Evolutionary conservation across 2,888 invertebrate species (phyloP).

Genomic region (Aromia moschata): DNA sequence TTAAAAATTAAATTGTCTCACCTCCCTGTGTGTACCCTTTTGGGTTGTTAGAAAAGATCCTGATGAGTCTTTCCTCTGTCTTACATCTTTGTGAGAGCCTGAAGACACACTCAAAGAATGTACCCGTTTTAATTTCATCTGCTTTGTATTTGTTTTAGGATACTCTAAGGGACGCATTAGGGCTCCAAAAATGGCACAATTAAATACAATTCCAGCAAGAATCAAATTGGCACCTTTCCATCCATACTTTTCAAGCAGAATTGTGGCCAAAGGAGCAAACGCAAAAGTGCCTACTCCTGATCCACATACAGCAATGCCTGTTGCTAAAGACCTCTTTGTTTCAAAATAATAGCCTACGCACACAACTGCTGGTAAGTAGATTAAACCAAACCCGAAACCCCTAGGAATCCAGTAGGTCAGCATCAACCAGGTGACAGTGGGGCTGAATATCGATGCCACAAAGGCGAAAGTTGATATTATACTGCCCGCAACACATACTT

Average conservation of each 20-base stretch:
- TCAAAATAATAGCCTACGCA: conserved; percentile 98
- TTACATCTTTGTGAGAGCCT: not conserved
- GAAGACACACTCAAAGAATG: not conserved
- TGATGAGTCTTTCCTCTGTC: not conserved
- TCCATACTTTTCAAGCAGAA: conserved; percentile 78
- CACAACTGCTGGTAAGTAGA: conserved; percentile 88
- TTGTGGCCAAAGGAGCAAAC: conserved; percentile 89
- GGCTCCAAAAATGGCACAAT: conserved; percentile 89
- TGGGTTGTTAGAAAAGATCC: not conserved
- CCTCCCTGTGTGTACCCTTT: not conserved
- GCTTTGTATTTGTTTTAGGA: conserved; percentile 64
- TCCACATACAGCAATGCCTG: conserved; percentile 94
- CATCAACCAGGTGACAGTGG: conserved; percentile 88
- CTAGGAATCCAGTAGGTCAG: conserved; percentile 74
- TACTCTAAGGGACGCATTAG: conserved; percentile 82
- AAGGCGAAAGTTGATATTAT: conserved; percentile 86
- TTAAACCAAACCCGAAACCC: conserved; percentile 69
- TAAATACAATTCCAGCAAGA: conserved; percentile 88
- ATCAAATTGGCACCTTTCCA: conserved; percentile 94
- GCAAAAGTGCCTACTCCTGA: conserved; percentile 95
- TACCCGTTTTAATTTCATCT: not conserved
- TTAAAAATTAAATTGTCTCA: no score
- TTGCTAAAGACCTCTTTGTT: conserved; percentile 91
- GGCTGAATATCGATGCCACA: conserved; percentile 86
- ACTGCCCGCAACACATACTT: conserved; percentile 92